A percentile compares a stretch with the other conserved stretches of the same genome.
Conservation (phyloP, 1,140 invertebrate genomes). For the Papilio machaon region DNA sequence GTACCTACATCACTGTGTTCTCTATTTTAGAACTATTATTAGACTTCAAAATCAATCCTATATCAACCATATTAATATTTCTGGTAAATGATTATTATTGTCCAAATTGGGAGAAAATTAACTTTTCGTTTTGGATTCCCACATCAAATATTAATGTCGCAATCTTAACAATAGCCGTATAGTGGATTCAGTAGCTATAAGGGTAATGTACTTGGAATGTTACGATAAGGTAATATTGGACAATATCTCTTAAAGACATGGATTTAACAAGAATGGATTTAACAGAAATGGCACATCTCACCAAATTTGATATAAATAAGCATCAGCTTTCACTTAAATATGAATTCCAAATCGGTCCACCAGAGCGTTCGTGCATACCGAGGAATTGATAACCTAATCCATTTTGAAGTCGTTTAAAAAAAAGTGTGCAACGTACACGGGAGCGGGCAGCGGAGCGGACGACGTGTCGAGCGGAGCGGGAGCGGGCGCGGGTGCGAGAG, state of each 20-base stretch:
- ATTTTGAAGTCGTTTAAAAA: conserved; percentile 9
- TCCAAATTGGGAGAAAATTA: neutral
- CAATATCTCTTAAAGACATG: neutral
- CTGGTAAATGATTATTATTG: too few species aligned
- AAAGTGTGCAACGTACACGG: conserved; percentile 63
- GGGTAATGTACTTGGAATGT: conserved; percentile 5
- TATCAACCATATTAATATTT: too few species aligned
- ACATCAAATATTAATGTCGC: neutral
- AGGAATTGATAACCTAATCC: neutral
- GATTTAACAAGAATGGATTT: too few species aligned
- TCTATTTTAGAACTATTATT: too few species aligned
- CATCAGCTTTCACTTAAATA: too few species aligned
- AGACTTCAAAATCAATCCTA: too few species aligned
- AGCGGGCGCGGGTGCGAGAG: conserved; percentile 45
- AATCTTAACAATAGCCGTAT: neutral
- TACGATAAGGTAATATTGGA: neutral
- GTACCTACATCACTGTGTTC: too few species aligned
- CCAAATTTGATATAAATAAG: too few species aligned
- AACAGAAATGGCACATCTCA: too few species aligned
- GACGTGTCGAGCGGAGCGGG: conserved; percentile 51
- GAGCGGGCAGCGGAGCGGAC: conserved; percentile 55
- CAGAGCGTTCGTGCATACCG: too few species aligned
- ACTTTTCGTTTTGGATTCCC: neutral
- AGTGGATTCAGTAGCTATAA: conserved; percentile 19
- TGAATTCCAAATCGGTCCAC: too few species aligned